These are phyloP conservation scores for Ammodytes marinus DNA, from an alignment of 2,113 vertebrate species.

Conservation along the genomic window DNA sequence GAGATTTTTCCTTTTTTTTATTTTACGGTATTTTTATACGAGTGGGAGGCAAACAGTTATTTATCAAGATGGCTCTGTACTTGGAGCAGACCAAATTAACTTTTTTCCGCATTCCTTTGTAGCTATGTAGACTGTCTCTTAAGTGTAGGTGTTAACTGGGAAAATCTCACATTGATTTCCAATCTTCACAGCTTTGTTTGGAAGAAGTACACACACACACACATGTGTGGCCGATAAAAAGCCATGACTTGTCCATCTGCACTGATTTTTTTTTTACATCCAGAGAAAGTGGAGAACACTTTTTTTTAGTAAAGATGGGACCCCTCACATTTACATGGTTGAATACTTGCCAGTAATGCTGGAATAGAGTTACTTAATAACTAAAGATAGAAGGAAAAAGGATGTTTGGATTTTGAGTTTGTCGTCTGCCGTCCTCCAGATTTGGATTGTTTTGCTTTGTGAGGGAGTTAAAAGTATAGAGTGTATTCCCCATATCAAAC, in stretches of 20 bases:
- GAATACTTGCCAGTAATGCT: slow-evolving; percentile 43
- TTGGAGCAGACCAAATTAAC: slow-evolving; percentile 66
- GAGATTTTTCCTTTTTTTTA: not conserved
- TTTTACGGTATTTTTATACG: not conserved
- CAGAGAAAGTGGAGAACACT: slow-evolving; percentile 63
- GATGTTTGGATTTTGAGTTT: slow-evolving; percentile 55
- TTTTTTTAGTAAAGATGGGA: slow-evolving; percentile 37
- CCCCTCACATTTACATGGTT: slow-evolving; percentile 38
- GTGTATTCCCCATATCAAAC: slow-evolving; percentile 55
- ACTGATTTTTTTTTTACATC: slow-evolving; percentile 68
- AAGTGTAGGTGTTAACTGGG: slow-evolving; percentile 74
- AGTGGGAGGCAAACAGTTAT: slow-evolving; percentile 33
- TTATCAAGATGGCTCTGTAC: slow-evolving; percentile 45
- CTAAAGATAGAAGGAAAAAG: slow-evolving; percentile 36
- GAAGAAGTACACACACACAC: slow-evolving; percentile 65
- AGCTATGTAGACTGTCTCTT: slow-evolving; percentile 43
- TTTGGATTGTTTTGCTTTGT: slow-evolving; percentile 15
- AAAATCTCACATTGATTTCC: slow-evolving; percentile 81
- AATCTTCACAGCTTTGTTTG: slow-evolving; percentile 80
- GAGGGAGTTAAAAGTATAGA: slow-evolving; percentile 49
- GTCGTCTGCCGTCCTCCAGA: slow-evolving; percentile 43
- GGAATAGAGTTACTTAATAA: slow-evolving; percentile 8
- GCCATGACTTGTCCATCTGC: slow-evolving; percentile 74
- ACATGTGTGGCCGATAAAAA: slow-evolving; percentile 68
- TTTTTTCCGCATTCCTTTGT: slow-evolving; percentile 56